phyloP scores from a whole-genome alignment of 2,113 vertebrate species.

The Petroica traversi region DNA sequence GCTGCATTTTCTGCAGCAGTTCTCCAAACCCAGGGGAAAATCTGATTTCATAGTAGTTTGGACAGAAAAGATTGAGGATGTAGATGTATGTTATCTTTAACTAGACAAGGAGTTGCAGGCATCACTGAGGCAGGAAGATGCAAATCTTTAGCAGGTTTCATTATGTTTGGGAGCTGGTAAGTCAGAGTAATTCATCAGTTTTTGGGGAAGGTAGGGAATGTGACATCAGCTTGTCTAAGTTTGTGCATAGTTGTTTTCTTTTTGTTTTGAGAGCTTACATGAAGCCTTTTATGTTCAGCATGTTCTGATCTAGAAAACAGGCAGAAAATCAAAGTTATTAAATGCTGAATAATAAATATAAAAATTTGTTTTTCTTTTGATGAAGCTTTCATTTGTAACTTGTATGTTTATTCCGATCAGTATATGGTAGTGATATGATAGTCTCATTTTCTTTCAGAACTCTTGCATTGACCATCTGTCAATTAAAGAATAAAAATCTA shows the following conservation, averaged over 20 bases:
- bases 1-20: neutral
- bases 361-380: neutral
- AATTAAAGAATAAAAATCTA: neutral
- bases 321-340: neutral
- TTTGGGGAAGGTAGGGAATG: neutral
- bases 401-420: neutral
- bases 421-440: neutral
- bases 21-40: conserved; percentile 30
- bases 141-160: conserved; percentile 86
- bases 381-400: neutral
- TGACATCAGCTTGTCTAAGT: neutral
- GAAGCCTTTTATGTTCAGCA: neutral
- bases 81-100: neutral
- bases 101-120: neutral
- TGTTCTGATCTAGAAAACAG: neutral
- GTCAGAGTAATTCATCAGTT: conserved; percentile 32
- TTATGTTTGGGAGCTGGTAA: conserved; percentile 90
- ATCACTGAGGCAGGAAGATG: conserved; percentile 62
- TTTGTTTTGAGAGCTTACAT: neutral
- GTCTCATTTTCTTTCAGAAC: neutral
- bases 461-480: neutral
- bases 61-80: neutral
- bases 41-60: neutral
- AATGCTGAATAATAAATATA: neutral
- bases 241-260: neutral